Evolutionary conservation across 2,113 vertebrate genomes (phyloP).

Genomic region (Pongo abelii): DNA sequence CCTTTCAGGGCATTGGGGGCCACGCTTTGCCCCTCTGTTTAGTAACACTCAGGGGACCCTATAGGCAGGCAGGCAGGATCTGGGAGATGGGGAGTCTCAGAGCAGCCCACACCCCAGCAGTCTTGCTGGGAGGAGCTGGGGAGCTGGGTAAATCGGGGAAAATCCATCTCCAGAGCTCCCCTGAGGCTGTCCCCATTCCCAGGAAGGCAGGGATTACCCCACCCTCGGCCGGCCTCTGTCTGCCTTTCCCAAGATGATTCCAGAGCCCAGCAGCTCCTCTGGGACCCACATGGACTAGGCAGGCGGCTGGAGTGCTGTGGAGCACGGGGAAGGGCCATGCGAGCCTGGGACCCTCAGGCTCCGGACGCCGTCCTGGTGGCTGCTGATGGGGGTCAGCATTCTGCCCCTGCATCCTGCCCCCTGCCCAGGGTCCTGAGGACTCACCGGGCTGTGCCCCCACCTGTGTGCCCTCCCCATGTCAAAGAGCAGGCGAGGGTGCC

Average conservation of each 20-base stretch:
- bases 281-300: neutral
- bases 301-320: neutral
- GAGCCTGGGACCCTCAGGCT: neutral
- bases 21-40: too few species aligned
- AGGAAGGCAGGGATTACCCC: neutral
- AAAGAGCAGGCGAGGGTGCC: neutral
- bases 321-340: neutral
- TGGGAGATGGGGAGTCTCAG: neutral
- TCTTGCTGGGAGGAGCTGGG: neutral
- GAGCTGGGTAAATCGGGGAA: conserved; percentile 65
- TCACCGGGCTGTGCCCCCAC: neutral
- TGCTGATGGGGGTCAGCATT: neutral
- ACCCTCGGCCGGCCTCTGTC: neutral
- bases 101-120: neutral
- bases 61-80: fast-evolving
- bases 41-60: neutral
- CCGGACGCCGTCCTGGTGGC: neutral
- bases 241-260: neutral
- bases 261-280: conserved; percentile 6
- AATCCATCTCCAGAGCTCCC: conserved; percentile 27
- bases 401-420: too few species aligned
- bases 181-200: conserved; percentile 4
- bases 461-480: fast-evolving
- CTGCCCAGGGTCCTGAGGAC: neutral
- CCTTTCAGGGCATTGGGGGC: fast-evolving